Percentiles rank a stretch among this genome's conserved stretches.
Evolutionary conservation across 35 echinoderm and acorn worm genomes (phyloP).

Genomic region (Stichopus chloronotus): DNA sequence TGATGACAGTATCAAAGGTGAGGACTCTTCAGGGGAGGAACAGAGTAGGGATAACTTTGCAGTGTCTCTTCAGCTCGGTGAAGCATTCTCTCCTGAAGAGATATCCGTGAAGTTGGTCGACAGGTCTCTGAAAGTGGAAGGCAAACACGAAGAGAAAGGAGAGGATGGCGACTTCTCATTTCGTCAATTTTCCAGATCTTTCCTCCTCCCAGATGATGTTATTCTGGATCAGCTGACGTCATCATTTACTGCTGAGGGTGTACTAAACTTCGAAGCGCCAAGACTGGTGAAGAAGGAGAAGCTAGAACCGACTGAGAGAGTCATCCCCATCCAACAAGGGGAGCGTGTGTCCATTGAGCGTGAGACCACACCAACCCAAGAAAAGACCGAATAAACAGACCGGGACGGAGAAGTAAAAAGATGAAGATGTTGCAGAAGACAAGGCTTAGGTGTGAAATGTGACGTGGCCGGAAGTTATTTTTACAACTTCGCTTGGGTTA

Average conservation of each 20-base stretch:
- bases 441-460: no score
- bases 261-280: slow-evolving; percentile 33
- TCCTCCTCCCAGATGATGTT: not conserved
- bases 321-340: not conserved
- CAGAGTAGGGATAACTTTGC: no score
- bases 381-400: no score
- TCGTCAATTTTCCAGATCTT: slow-evolving; percentile 16
- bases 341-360: not conserved
- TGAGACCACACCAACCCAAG: not conserved
- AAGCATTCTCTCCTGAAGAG: slow-evolving; percentile 26
- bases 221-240: slow-evolving; percentile 10
- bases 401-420: no score
- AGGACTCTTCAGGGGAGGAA: not conserved
- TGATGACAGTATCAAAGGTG: not conserved
- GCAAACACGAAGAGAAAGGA: slow-evolving; percentile 44
- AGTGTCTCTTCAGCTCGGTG: not conserved
- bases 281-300: not conserved
- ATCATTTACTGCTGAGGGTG: not conserved
- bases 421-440: no score
- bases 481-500: no score
- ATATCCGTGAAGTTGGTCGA: slow-evolving; percentile 3
- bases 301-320: not conserved
- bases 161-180: slow-evolving; percentile 17
- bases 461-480: no score
- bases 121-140: not conserved